Evolutionary conservation across 1,140 invertebrate genomes (phyloP).

Genomic region (Brachionus paranguensis): DNA sequence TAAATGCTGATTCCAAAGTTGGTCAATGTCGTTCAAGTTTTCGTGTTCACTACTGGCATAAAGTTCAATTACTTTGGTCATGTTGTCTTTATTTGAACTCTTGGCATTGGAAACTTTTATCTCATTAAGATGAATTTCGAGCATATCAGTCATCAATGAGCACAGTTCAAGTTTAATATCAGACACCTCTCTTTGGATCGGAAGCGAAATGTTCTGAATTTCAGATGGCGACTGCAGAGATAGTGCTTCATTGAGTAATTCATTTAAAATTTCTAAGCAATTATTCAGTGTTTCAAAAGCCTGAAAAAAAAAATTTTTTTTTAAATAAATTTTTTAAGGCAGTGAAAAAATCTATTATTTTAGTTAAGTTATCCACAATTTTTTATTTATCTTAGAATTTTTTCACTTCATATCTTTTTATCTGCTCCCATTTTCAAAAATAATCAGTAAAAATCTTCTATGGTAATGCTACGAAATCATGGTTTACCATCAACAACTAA

Average conservation of each 20-base stretch:
- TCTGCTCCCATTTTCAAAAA: too few relatives aligned
- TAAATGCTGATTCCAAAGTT: not conserved
- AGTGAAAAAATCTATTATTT: too few relatives aligned
- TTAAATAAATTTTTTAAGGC: not conserved
- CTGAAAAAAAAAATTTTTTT: not conserved
- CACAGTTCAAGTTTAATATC: not conserved
- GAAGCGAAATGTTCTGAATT: constrained; percentile 1
- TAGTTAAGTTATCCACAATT: too few relatives aligned
- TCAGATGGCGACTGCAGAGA: not conserved
- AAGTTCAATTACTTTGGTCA: not conserved
- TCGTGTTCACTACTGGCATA: not conserved
- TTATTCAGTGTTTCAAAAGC: not conserved
- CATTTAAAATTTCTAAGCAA: constrained; percentile 5
- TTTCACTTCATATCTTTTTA: not conserved
- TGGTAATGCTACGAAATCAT: too few relatives aligned
- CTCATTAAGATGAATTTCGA: not conserved
- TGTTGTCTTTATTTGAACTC: not conserved
- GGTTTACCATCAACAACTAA: too few relatives aligned
- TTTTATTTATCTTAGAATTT: too few relatives aligned
- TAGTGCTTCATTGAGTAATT: not conserved
- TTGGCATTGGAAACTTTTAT: not conserved
- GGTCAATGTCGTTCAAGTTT: not conserved
- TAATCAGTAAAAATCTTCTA: too few relatives aligned
- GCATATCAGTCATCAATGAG: not conserved
- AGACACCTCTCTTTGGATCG: not conserved